These are phyloP conservation scores for Reticulitermes lucifugus DNA, from an alignment of 2,888 invertebrate species.

Conservation along the genomic window DNA sequence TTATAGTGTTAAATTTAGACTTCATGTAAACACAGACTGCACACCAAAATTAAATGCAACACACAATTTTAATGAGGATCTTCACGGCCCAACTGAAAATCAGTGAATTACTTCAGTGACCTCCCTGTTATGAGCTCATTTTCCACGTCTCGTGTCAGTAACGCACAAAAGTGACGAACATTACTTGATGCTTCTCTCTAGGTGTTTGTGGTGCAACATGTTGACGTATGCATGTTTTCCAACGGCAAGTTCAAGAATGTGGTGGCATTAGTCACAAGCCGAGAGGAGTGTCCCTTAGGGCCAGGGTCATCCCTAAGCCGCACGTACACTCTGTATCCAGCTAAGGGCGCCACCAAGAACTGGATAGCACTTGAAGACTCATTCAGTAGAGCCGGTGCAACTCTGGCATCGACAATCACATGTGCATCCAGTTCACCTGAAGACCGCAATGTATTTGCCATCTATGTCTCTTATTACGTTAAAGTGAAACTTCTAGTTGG, in stretches of 20 bases:
- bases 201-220: conserved; percentile 89
- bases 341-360: conserved; percentile 85
- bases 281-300: conserved; percentile 73
- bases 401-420: conserved; percentile 68
- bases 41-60: no score
- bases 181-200: conserved; percentile 61
- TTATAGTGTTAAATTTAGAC: no score
- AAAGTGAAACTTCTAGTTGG: conserved; percentile 85
- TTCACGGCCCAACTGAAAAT: no score
- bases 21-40: no score
- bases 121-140: no score
- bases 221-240: conserved; percentile 95
- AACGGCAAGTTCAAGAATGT: conserved; percentile 94
- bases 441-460: conserved; percentile 88
- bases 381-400: conserved; percentile 73
- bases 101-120: no score
- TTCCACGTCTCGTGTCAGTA: no score
- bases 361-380: conserved; percentile 93
- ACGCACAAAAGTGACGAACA: neutral
- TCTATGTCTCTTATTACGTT: conserved; percentile 91
- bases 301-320: conserved; percentile 73
- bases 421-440: conserved; percentile 69
- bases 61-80: no score
- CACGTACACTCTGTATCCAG: conserved; percentile 76
- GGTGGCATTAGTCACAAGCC: conserved; percentile 77